Conservation (phyloP, 2,797 vertebrate genomes). For the Rallus crepitans region DNA sequence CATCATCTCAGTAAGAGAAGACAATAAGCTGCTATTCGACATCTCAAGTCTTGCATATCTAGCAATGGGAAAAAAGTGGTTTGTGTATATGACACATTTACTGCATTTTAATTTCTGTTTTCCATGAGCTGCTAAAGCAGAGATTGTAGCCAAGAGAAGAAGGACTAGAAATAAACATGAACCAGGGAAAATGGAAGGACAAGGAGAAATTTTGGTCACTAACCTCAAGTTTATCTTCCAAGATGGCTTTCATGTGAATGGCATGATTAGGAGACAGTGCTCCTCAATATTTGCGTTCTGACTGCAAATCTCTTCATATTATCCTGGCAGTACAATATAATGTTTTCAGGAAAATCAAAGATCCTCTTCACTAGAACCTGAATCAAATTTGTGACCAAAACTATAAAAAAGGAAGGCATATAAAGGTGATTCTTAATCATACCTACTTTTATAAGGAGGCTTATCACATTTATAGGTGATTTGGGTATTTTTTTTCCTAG, state of each 20-base stretch:
- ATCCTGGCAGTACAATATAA: not conserved
- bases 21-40: not conserved
- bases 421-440: not conserved
- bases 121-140: not conserved
- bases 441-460: not conserved
- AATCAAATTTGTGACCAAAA: not conserved
- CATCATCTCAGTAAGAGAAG: not conserved
- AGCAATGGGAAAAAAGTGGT: not conserved
- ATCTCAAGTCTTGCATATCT: not conserved
- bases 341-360: not conserved
- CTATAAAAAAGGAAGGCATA: not conserved
- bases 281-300: not conserved
- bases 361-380: not conserved
- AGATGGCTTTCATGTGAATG: not conserved
- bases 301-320: not conserved
- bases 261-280: not conserved
- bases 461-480: not conserved
- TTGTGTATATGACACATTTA: not conserved
- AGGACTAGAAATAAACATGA: not conserved
- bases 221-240: not conserved
- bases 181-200: not conserved
- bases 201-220: not conserved
- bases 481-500: not conserved
- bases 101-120: not conserved
- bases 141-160: not conserved